phyloP scores from a whole-genome alignment of 2,797 vertebrate genomes.

The Gila robusta region DNA sequence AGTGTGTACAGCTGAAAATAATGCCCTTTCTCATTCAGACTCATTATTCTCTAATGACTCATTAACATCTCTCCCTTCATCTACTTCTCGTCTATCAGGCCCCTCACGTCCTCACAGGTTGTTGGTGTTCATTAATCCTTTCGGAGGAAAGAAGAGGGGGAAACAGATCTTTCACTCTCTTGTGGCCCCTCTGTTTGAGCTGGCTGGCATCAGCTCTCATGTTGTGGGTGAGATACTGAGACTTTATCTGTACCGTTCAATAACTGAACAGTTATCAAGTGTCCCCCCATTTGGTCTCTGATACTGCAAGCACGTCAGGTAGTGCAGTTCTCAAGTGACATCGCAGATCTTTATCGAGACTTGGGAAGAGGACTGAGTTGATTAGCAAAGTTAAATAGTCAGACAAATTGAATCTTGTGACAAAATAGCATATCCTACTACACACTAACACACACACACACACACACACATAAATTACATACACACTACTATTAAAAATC shows the following conservation, averaged over 20 bases:
- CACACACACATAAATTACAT: neutral
- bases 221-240: constrained; percentile 79
- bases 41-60: constrained; percentile 31
- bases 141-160: constrained; percentile 82
- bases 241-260: constrained; percentile 38
- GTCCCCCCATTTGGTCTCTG: constrained; percentile 33
- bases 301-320: constrained; percentile 23
- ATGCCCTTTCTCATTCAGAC: neutral
- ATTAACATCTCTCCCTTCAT: constrained; percentile 26
- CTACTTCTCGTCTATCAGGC: constrained; percentile 68
- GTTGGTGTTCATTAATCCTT: constrained; percentile 87
- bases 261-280: constrained; percentile 52
- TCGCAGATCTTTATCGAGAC: constrained; percentile 45
- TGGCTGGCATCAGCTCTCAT: constrained; percentile 84
- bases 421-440: neutral
- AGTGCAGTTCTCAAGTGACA: constrained; percentile 48
- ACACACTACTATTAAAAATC: neutral
- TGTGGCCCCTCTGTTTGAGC: constrained; percentile 84
- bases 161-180: constrained; percentile 79
- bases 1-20: constrained; percentile 68
- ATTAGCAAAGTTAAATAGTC: constrained; percentile 38
- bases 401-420: constrained; percentile 8
- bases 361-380: constrained; percentile 22
- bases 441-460: too few species aligned
- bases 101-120: constrained; percentile 79